Evolutionary conservation across 2,113 vertebrate genomes (phyloP), one percentile per base, ranked within the genome.

Genomic region (Silurus asotus): DNA sequence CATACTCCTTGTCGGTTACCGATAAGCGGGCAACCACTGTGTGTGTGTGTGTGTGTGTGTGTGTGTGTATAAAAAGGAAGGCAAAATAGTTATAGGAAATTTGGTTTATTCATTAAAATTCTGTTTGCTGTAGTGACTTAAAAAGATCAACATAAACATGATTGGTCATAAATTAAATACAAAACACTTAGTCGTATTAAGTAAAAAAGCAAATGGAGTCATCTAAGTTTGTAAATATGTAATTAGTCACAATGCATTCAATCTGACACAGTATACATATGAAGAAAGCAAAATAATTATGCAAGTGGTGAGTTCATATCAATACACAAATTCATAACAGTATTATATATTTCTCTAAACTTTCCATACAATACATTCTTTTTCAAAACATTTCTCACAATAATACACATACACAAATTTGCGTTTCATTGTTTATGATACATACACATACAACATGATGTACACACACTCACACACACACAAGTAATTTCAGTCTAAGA

Each of bases 401-500:
- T 62, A 49, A 78, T 70, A 78, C 45, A 82, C 64, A 74, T 85
- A 86, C 79, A 56, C n/a, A 86, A 23, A 69, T 6, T 15, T 64
- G 51, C 13, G 45, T 37, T 49, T 11, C 28, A 76, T 48, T 28
- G 13, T 67, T 70, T 69, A 53, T 79, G 5, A 67, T 84, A 58
- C 75, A 5, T 55, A n/a, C 51, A 77, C 8, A 23, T 48, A 23
- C 19, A 49, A 51, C 70, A 23, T 19, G 37, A 17, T 8, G 37
- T 37, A 37, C 1, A 37, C 37, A 37, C 37, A 37, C 17, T 9
- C n/a, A 67, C 20, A 67, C 17, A 72, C 7, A 64, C 23, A 9
- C 10, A 14, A 6, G 37, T 28, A 67, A 67, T 67, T 17, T 72
- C 28, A 69, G 13, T 69, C 69, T 17, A 48, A 7, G 45, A 45